A percentile compares a stretch with the other conserved stretches of the same genome.
These are phyloP conservation scores for Pseudachorutes palmiensis DNA, from an alignment of 1,140 invertebrate genomes.

Conservation along the genomic window DNA sequence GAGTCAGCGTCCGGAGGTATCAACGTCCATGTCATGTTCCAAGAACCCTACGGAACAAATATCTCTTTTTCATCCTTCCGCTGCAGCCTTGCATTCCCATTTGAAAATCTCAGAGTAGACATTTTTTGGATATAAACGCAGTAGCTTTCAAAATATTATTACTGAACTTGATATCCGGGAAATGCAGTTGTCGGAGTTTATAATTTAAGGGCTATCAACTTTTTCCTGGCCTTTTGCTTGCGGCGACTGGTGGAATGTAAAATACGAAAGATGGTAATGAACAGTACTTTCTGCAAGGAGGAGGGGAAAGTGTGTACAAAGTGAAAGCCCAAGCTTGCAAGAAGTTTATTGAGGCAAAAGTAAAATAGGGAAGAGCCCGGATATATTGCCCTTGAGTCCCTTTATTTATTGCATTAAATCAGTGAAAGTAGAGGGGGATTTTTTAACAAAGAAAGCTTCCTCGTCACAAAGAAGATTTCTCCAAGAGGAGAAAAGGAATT, in stretches of 20 bases:
- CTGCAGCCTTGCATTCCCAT: not conserved
- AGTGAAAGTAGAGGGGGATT: constrained; percentile 4
- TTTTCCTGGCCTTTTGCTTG: not conserved
- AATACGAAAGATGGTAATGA: no score
- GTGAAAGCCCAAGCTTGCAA: no score
- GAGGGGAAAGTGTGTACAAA: not conserved
- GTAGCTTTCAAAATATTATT: no score
- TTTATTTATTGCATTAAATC: constrained; percentile 7
- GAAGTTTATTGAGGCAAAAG: not conserved
- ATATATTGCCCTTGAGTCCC: constrained; percentile 21
- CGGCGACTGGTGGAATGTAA: not conserved
- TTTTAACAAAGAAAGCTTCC: not conserved
- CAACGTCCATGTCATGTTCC: constrained; percentile 12
- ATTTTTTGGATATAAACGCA: no score
- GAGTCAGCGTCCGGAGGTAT: constrained; percentile 18
- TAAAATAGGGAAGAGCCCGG: constrained; percentile 13
- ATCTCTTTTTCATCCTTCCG: not conserved
- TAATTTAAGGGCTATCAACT: not conserved
- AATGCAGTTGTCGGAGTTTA: not conserved
- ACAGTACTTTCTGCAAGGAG: no score
- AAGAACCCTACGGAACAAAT: not conserved
- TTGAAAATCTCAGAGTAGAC: no score
- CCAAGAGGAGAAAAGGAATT: not conserved
- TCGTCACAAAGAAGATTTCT: not conserved
- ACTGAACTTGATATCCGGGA: not conserved